Base-by-base conservation (phyloP, 2,797 vertebrate species). In the Xyrichtys novacula region DNA sequence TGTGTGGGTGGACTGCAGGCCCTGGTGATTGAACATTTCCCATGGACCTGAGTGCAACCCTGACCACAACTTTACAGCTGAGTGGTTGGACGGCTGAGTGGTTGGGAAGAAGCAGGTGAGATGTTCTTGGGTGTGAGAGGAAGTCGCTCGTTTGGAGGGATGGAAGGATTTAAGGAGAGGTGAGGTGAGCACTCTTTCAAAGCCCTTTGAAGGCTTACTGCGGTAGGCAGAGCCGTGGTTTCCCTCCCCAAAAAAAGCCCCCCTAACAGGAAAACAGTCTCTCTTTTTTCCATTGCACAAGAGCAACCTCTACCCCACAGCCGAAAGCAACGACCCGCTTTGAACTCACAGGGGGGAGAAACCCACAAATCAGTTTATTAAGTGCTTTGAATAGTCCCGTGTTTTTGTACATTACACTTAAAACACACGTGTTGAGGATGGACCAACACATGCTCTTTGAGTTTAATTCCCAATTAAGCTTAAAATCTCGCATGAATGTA, bases 311-410 rank as follows among this genome's bases (percentile, higher is more conserved):
- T 82, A 75, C 81, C 82, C 85, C 81, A 67, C 83, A 83, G 87
- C 80, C 63, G 19, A 83, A 81, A 83, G 83, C 86, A 58, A 63
- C 52, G 71, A 76, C 66, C 85, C 34, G 57, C 91, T 94, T 93
- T 93, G 90, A 93, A 92, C 88, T 92, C 72, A 15, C 71, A 64
- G 83, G 87, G 80, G 82, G 76, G 63, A 74, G 42, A 69, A 58
- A 78, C 74, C 74, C 85, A 78, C 89, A 91, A 90, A 92, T 92
- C 53, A 82, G 89, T 93, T 92, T 92, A 94, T 92, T 90, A 94
- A 92, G 89, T 93, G 87, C 85, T 86, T 84, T 81, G 81, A 89
- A 88, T 76, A 73, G 63, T 81, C 54, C 2, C 72, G 73, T 42
- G 40, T 65, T 83, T 78, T 49, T 52, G 57, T 79, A 70, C 55